Base-by-base conservation (phyloP, 1,140 invertebrate genomes). In the Drosophila pandora region DNA sequence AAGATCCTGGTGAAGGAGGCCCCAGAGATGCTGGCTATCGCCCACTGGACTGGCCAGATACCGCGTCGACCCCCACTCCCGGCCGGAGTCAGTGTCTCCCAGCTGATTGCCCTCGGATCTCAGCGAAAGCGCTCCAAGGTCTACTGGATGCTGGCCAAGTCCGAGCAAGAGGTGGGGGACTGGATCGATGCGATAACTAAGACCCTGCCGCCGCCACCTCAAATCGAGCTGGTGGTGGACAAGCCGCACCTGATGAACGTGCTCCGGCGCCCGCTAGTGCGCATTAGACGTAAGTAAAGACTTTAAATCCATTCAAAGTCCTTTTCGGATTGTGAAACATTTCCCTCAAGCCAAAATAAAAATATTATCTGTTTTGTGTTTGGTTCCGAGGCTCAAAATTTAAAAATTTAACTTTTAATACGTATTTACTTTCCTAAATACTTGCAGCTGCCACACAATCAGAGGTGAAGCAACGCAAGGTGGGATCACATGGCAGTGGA, bases 1-100 rank as follows among this genome's bases (percentile, higher is more conserved):
- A 92, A 92, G 69, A 90, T 92, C 22, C 92, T 95, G 52, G 94
- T 96, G 12, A 95, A 95, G 84, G 95, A 96, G 74, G 94, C 95
- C 3, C 95, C 96, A 0, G 95, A 96, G 81, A 94, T 96, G 93
- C 91, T 96, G 68, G 95, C 95, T n/a, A 95, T 95, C 6, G 94
- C 95, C 2, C 95, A 95, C 63, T 96, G 94, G 94, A 96, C 95
- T 0, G 93, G 94, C 0, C 92, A 94, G 79, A 95, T 96, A 58
- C 95, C 95, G 0, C 93, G 93, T 55, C 92, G 95, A 67, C 95
- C 95, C 0, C 93, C 94, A 12, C 92, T 96, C 41, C 95, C 95
- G 2, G 93, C 93, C 0, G 93, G 94, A 1, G 94, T 95, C 45
- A 93, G 93, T 56, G 91, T 95, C 8, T 94, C 94, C 8, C 95